Evolutionary conservation across 2,888 invertebrate species (phyloP).

Genomic region (Amaurobius ferox): DNA sequence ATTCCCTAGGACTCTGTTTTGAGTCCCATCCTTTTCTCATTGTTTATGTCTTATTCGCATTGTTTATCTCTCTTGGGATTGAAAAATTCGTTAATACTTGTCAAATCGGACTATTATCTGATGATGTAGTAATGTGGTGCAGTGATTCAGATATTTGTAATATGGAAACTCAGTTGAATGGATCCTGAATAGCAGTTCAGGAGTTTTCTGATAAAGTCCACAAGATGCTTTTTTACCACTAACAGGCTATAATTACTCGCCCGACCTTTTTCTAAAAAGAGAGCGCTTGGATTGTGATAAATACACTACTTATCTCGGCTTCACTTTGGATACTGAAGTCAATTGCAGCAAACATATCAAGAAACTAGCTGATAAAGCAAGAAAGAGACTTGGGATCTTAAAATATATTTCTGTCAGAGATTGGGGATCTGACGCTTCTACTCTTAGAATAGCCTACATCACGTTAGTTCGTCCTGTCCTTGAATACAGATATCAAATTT

Average conservation of each 20-base stretch:
- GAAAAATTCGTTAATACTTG: background rate
- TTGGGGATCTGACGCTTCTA: constrained; percentile 5
- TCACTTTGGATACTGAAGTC: constrained; percentile 2
- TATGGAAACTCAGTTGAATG: background rate
- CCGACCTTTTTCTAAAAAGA: background rate
- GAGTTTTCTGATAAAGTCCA: background rate
- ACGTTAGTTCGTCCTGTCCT: background rate
- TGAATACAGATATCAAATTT: constrained; percentile 17
- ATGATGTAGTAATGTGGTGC: background rate
- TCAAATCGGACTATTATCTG: background rate
- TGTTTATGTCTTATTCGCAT: no score
- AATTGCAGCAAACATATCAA: background rate
- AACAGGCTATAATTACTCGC: background rate
- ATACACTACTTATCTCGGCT: background rate
- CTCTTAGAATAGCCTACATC: constrained; percentile 13
- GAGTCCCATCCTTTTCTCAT: no score
- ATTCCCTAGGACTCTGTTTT: no score
- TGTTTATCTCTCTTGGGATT: no score
- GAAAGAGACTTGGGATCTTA: background rate
- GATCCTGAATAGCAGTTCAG: background rate
- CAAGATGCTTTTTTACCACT: background rate
- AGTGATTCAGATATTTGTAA: background rate
- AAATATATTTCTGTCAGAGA: constrained; percentile 11
- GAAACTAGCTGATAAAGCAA: background rate
- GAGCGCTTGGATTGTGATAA: background rate